Evolutionary conservation across 1,140 invertebrate genomes (phyloP).

Genomic region (Goniozus legneri): DNA sequence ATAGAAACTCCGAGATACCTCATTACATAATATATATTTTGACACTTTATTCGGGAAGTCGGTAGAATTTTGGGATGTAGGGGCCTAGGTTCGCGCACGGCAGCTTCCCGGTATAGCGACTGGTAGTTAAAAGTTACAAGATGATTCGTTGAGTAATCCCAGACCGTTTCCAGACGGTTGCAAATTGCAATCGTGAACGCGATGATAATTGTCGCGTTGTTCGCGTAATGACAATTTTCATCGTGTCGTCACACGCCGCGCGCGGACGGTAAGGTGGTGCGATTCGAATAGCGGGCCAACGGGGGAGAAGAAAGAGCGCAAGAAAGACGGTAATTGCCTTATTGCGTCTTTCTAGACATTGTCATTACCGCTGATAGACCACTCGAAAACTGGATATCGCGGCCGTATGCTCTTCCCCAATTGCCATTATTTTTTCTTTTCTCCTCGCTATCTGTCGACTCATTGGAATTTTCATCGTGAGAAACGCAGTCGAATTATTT

Average conservation of each 20-base stretch:
- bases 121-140: slow-evolving; percentile 54
- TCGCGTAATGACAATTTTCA: slow-evolving; percentile 53
- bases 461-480: too few species aligned
- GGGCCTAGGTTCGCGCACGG: slow-evolving; percentile 8
- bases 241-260: slow-evolving; percentile 44
- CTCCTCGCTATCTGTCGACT: too few species aligned
- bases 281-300: neutral
- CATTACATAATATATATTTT: too few species aligned
- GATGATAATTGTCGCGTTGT: slow-evolving; percentile 52
- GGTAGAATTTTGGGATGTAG: too few species aligned
- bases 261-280: slow-evolving; percentile 13
- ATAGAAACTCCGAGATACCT: too few species aligned
- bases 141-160: slow-evolving; percentile 54
- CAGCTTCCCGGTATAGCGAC: too few species aligned
- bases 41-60: too few species aligned
- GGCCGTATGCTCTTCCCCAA: too few species aligned
- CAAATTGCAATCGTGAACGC: slow-evolving; percentile 53
- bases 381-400: slow-evolving; percentile 21
- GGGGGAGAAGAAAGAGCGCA: neutral
- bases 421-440: too few species aligned
- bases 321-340: slow-evolving; percentile 38
- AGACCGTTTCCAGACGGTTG: slow-evolving; percentile 50
- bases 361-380: slow-evolving; percentile 30
- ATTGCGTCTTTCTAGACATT: slow-evolving; percentile 43
- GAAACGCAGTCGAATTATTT: too few species aligned